Evolutionary conservation across 1,140 invertebrate genomes (phyloP), one percentile per base, ranked within the genome.

Genomic region (Drosophila ambigua): DNA sequence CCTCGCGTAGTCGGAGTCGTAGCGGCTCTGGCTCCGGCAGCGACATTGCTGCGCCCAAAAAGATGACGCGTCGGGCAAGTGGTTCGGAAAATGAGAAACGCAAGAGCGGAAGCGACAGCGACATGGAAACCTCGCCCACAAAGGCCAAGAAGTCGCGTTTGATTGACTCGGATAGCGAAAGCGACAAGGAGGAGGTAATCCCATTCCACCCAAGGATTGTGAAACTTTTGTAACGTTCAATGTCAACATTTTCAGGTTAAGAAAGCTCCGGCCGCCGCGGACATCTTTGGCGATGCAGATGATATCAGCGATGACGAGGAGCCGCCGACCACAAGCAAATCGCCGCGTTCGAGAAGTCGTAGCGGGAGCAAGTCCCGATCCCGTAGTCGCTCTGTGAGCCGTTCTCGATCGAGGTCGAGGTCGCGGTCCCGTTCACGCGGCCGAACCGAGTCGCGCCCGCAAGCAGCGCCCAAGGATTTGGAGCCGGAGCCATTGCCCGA

Each of bases 201-300:
- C 7, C 9, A 31, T 35, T 5, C 24, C 45, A 2, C n/a, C 5
- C 4, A 13, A 35, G 5, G 13, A 46, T 23, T 51, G n/a, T 44
- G 8, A 24, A 59, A 6, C 26, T 48, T 53, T 13, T 39, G 0
- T 13, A 39, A 13, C 11, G 4, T n/a, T 35, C 24, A 35, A 54
- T 50, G 5, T n/a, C 20, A 20, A 24, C 24, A 7, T n/a, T 59
- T 73, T 4, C 11, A 90, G 88, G 15, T 23, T 5, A 63, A 87
- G 24, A 76, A 87, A 60, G 60, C 84, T 0, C 83, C 90, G 0
- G 90, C 87, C 13, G 96, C 96, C 6, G 95, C 96, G 67, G 97
- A 97, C 44, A 93, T 99, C 23, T 99, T 99, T 93, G 98, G 98
- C 44, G 97, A 98, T 92, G 97, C 97, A 26, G 97, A 96, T 79